Conservation (phyloP, 2,888 invertebrate species). For the Melipona bicolor region DNA sequence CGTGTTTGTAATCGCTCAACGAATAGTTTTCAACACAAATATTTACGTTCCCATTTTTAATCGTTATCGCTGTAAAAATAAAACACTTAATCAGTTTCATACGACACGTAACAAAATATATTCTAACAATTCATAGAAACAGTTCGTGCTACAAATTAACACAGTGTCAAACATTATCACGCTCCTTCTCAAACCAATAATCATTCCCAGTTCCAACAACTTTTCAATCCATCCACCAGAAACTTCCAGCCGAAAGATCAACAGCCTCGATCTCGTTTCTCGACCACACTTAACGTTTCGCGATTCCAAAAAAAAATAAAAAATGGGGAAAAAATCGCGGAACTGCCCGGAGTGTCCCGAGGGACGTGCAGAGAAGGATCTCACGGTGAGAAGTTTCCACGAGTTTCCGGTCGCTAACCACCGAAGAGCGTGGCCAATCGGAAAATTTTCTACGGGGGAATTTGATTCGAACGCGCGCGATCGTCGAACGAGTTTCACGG, state of each 20-base stretch:
- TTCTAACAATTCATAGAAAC: background rate
- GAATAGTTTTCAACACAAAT: no score
- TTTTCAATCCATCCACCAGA: background rate
- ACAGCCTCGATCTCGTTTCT: background rate
- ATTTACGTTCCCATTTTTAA: no score
- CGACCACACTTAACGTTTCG: background rate
- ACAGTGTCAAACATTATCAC: background rate
- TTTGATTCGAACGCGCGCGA: background rate
- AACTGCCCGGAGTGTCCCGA: background rate
- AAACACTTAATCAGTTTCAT: no score
- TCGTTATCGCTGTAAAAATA: no score
- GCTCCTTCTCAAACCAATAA: background rate
- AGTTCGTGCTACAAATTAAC: background rate
- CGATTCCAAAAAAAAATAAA: background rate
- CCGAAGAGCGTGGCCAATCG: background rate
- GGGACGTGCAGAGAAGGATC: background rate
- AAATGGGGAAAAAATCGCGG: background rate
- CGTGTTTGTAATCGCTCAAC: no score
- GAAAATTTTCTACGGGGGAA: constrained; percentile 12
- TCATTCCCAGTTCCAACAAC: background rate
- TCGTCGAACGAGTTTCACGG: constrained; percentile 2
- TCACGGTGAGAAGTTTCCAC: constrained; percentile 1
- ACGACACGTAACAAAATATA: no score
- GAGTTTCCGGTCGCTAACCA: constrained; percentile 9
- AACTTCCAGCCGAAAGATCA: background rate